phyloP scores from a whole-genome alignment of 2,797 vertebrate genomes.

The Selene dorsalis region DNA sequence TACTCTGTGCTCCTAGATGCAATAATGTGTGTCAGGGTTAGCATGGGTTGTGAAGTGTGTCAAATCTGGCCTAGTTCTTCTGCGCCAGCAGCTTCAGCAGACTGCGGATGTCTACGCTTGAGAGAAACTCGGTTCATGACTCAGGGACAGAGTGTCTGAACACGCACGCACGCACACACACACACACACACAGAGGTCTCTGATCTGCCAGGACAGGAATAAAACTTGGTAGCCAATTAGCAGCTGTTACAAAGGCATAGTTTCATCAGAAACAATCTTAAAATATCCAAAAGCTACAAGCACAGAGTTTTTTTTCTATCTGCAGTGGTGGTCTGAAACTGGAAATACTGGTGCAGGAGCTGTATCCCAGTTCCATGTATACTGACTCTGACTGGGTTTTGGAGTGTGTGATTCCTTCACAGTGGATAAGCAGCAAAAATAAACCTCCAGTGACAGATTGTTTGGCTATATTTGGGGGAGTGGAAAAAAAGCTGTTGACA shows the following conservation, averaged over 20 bases:
- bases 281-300: conserved; percentile 36
- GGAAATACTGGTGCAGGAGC: conserved; percentile 14
- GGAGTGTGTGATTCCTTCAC: not conserved
- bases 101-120: conserved; percentile 71
- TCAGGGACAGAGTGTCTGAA: conserved; percentile 63
- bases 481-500: not conserved
- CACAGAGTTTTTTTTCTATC: not conserved
- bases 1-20: conserved; percentile 50
- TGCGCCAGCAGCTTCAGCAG: conserved; percentile 79
- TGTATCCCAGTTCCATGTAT: conserved; percentile 13
- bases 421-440: not conserved
- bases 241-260: conserved; percentile 31
- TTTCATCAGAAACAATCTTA: conserved; percentile 35
- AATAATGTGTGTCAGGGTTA: conserved; percentile 71
- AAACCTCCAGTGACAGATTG: not conserved
- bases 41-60: conserved; percentile 82
- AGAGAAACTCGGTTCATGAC: conserved; percentile 76
- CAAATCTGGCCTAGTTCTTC: conserved; percentile 86
- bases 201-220: conserved; percentile 18
- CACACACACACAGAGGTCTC: conserved; percentile 25
- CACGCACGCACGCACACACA: conserved; percentile 22
- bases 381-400: conserved; percentile 2
- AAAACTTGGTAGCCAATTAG: conserved; percentile 44
- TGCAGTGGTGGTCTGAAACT: conserved; percentile 3
- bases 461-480: not conserved